A percentile compares a stretch with the other conserved stretches of the same genome.
These are phyloP conservation scores for Clupea harengus DNA, from an alignment of 2,113 vertebrate genomes.

Conservation along the genomic window DNA sequence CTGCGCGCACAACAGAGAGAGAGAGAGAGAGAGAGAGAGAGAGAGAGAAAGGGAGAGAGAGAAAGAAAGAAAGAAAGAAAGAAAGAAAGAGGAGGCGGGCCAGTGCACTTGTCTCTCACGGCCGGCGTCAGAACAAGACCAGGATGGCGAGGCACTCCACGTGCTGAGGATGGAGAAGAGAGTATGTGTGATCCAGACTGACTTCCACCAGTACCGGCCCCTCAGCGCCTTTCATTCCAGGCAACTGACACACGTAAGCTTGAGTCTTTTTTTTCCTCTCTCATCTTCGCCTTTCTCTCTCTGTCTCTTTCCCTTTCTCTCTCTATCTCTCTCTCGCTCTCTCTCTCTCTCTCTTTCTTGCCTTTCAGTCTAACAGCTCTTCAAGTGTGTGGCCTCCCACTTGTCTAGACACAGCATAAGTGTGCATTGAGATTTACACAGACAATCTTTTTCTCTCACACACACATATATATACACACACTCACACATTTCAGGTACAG, in stretches of 20 bases:
- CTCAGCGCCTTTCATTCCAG: conserved; percentile 56
- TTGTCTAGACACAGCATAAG: conserved; percentile 2
- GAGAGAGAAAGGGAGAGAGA: neutral
- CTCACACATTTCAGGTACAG: neutral
- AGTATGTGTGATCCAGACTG: conserved; percentile 79
- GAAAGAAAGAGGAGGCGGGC: neutral
- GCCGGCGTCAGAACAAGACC: conserved; percentile 57
- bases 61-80: neutral
- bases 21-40: neutral
- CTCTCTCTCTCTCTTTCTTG: neutral
- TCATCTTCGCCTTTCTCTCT: neutral
- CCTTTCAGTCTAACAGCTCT: neutral
- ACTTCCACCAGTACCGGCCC: conserved; percentile 78
- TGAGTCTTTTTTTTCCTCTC: neutral
- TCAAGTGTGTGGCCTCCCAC: neutral
- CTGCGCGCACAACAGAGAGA: neutral
- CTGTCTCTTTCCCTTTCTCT: neutral
- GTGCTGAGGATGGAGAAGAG: conserved; percentile 44
- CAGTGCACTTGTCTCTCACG: conserved; percentile 54
- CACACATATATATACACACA: neutral
- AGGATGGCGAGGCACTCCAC: conserved; percentile 61
- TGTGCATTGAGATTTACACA: neutral
- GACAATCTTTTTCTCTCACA: neutral
- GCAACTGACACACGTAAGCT: conserved; percentile 68
- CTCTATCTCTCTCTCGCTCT: neutral